Evolutionary conservation across 2,113 vertebrate genomes (phyloP).

Genomic region (Brachypodius melanocephalos): DNA sequence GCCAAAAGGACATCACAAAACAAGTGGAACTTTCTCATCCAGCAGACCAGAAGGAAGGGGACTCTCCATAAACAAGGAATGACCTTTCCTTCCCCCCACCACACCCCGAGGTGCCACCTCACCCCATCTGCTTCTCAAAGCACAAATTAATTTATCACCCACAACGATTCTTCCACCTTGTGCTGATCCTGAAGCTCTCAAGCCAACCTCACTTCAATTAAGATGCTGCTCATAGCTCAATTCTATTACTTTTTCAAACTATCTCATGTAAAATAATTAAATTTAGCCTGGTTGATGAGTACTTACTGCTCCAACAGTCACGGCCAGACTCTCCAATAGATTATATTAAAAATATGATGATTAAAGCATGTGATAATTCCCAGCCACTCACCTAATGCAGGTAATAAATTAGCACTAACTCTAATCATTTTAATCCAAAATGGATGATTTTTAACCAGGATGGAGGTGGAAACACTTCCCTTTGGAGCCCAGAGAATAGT

Average conservation of each 20-base stretch:
- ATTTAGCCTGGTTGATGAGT: not conserved
- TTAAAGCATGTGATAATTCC: not conserved
- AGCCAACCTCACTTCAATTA: not conserved
- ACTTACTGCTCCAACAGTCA: not conserved
- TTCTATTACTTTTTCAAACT: not conserved
- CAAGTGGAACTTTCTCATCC: not conserved
- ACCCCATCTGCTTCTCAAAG: not conserved
- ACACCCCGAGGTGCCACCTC: not conserved
- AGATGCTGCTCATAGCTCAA: not conserved
- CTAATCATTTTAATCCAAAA: not conserved
- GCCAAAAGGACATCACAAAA: not conserved
- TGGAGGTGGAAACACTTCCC: not conserved
- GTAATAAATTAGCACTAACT: not conserved
- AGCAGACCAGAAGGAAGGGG: not conserved
- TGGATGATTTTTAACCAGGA: not conserved
- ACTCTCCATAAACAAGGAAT: not conserved
- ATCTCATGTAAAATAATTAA: not conserved
- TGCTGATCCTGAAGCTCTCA: not conserved
- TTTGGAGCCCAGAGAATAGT: not conserved
- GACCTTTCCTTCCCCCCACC: not conserved
- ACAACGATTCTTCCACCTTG: rapidly evolving
- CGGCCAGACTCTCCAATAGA: not conserved
- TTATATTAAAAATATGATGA: not conserved
- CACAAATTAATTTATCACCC: not conserved
- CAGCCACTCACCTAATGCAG: not conserved